Conservation (phyloP, 1,140 invertebrate genomes). For the Phthorimaea operculella region DNA sequence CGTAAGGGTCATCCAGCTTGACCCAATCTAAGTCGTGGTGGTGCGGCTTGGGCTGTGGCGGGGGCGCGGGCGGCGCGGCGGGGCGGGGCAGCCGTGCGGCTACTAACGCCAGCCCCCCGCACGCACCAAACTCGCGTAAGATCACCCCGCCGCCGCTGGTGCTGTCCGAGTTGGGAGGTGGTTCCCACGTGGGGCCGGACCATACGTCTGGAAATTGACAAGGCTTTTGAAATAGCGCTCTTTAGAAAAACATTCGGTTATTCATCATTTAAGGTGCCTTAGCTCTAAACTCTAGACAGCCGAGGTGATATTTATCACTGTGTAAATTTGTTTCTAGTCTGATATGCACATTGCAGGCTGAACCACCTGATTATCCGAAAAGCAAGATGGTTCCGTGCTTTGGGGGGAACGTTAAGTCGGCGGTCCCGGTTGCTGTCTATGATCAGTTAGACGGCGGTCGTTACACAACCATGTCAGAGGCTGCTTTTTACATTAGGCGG, state of each 20-base stretch:
- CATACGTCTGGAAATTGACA: constrained; percentile 22
- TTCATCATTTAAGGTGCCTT: no score
- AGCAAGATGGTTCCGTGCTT: no score
- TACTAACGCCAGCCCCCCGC: constrained; percentile 87
- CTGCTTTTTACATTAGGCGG: no score
- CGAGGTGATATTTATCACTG: no score
- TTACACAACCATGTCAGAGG: no score
- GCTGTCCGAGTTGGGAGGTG: constrained; percentile 9
- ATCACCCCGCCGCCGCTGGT: constrained; percentile 42
- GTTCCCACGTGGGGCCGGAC: constrained; percentile 31
- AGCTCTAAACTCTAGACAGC: no score
- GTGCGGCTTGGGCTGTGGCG: constrained; percentile 52
- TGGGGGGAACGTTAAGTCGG: no score
- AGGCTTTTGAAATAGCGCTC: background rate
- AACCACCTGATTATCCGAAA: no score
- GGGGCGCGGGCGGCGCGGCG: constrained; percentile 81
- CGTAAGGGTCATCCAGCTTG: constrained; percentile 68
- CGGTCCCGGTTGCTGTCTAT: no score
- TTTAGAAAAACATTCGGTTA: background rate
- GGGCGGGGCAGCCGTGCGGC: constrained; percentile 85
- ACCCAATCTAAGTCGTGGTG: constrained; percentile 77
- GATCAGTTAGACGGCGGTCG: no score
- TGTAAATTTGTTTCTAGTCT: no score
- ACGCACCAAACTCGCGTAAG: constrained; percentile 84
- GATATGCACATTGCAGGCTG: no score